These are phyloP conservation scores for Rhinogobio ventralis DNA, from an alignment of 2,797 vertebrate species.

Conservation along the genomic window DNA sequence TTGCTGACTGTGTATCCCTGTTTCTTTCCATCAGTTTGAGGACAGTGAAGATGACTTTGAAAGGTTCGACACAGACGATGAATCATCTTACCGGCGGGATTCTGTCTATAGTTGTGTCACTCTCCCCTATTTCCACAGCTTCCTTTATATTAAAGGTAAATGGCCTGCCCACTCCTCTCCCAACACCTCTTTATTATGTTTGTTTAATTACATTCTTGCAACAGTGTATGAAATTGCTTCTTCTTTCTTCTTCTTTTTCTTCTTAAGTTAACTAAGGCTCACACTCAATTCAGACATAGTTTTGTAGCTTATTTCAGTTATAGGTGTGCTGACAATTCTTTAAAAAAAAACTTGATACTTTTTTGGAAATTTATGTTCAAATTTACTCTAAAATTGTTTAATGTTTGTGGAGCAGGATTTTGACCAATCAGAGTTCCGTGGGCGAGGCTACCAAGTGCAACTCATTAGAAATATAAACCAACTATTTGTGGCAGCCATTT, in stretches of 20 bases:
- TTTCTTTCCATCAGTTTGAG: conserved; percentile 83
- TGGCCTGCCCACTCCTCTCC: background rate
- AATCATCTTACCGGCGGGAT: conserved; percentile 91
- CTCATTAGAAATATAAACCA: background rate
- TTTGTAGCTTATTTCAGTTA: background rate
- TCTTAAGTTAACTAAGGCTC: background rate
- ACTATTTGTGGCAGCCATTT: background rate
- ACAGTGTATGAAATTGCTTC: background rate
- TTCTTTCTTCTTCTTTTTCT: background rate
- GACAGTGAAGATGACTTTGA: conserved; percentile 98
- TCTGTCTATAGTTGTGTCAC: conserved; percentile 98
- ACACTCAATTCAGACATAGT: background rate
- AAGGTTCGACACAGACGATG: conserved; percentile 92
- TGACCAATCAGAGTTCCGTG: background rate
- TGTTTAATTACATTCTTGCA: background rate
- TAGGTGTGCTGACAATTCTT: background rate
- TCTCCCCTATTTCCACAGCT: conserved; percentile 96
- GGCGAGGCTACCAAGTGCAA: background rate
- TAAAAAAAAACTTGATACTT: no score
- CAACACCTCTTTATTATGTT: background rate
- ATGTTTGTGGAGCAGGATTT: background rate
- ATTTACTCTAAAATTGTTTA: background rate
- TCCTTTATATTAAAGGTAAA: conserved; percentile 94
- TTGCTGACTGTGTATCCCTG: conserved; percentile 9
- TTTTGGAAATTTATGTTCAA: background rate